A percentile compares a stretch with the other conserved stretches of the same genome.
These are phyloP conservation scores for Cromileptes altivelis DNA, from an alignment of 2,113 vertebrate species.

Conservation along the genomic window DNA sequence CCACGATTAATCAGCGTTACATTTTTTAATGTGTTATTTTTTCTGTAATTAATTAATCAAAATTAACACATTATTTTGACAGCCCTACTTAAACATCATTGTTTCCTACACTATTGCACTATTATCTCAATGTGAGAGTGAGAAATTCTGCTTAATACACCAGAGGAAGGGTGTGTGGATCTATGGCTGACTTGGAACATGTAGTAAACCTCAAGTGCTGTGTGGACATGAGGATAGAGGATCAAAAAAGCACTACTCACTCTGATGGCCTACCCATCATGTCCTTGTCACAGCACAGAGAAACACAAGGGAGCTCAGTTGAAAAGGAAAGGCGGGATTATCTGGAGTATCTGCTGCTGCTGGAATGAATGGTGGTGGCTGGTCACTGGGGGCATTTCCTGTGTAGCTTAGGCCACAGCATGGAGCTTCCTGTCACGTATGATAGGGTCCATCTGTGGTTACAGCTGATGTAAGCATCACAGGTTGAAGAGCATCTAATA, in stretches of 20 bases:
- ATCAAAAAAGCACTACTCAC: constrained; percentile 9
- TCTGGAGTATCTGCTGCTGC: not conserved
- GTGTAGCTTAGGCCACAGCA: not conserved
- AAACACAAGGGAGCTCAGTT: constrained; percentile 16
- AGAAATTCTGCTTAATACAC: not conserved
- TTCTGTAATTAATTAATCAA: too few relatives aligned
- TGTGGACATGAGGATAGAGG: constrained; percentile 1
- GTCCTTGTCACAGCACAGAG: not conserved
- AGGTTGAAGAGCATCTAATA: not conserved
- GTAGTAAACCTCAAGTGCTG: not conserved
- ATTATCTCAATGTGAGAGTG: too few relatives aligned
- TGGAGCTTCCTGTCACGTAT: constrained; percentile 2
- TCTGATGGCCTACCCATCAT: not conserved
- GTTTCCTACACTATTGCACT: not conserved
- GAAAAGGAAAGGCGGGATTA: constrained; percentile 6
- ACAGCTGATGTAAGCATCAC: not conserved
- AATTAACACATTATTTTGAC: too few relatives aligned
- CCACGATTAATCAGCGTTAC: too few relatives aligned
- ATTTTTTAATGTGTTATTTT: too few relatives aligned
- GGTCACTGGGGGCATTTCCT: not conserved
- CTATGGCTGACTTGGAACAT: not conserved
- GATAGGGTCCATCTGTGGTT: constrained; percentile 3
- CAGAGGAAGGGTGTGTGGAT: not conserved
- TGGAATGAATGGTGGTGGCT: not conserved
- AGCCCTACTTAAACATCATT: not conserved